Conservation (phyloP, 2,113 vertebrate species). For the Tachycineta bicolor region DNA sequence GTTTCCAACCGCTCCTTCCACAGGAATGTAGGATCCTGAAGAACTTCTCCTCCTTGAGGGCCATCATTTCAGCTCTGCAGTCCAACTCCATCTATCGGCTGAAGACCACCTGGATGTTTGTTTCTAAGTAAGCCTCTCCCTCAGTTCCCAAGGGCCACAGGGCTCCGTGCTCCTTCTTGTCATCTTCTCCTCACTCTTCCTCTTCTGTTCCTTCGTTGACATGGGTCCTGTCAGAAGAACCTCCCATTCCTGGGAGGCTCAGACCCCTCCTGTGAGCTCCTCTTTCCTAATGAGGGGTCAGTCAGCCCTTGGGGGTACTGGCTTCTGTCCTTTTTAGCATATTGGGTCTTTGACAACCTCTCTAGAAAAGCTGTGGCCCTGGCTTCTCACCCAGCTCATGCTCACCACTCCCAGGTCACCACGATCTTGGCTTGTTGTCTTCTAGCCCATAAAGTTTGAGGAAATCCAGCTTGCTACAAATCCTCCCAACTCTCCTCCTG, state of each 20-base stretch:
- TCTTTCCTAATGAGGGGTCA: background rate
- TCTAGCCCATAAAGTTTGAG: background rate
- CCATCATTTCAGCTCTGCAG: constrained; percentile 92
- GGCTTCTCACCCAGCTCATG: background rate
- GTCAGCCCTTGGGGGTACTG: background rate
- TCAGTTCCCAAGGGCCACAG: background rate
- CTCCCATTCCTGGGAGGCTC: background rate
- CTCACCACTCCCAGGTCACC: background rate
- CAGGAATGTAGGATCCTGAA: constrained; percentile 96
- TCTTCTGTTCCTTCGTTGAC: background rate
- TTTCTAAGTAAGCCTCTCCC: constrained; percentile 85
- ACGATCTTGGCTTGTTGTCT: background rate
- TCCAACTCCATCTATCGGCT: constrained; percentile 93
- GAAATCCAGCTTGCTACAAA: background rate
- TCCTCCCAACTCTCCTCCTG: background rate
- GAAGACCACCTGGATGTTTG: constrained; percentile 87
- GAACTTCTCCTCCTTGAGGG: constrained; percentile 93
- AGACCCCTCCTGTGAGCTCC: background rate
- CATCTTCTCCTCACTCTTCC: background rate
- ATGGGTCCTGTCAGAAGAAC: background rate
- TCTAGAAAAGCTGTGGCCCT: background rate
- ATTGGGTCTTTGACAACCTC: background rate
- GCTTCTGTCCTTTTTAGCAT: background rate
- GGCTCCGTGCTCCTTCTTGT: background rate
- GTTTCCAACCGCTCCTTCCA: constrained; percentile 45